Evolutionary conservation across 2,888 invertebrate genomes (phyloP).

Genomic region (Imbricaverruca yamaguchii): DNA sequence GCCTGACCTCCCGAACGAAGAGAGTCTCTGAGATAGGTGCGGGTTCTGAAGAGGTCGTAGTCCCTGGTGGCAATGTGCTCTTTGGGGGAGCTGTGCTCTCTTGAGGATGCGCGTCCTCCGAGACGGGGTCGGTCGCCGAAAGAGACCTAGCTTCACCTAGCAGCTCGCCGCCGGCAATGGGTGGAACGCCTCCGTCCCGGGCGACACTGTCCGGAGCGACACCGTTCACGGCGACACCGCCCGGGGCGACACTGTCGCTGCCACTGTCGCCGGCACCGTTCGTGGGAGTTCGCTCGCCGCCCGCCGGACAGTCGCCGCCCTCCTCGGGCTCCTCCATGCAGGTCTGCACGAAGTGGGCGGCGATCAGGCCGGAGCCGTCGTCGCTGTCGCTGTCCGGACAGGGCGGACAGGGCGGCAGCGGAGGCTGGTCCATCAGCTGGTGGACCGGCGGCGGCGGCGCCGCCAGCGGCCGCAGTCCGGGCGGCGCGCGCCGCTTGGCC

Average conservation of each 20-base stretch:
- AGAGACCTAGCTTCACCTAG: no score
- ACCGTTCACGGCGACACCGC: background rate
- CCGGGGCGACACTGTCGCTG: background rate
- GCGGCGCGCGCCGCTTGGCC: background rate
- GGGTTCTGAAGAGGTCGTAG: no score
- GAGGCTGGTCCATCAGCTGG: background rate
- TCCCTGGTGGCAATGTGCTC: no score
- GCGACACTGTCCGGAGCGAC: no score
- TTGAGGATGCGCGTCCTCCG: no score
- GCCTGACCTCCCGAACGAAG: no score
- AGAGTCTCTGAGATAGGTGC: no score
- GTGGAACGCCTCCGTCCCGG: no score
- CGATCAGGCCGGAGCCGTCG: background rate
- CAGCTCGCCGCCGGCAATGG: no score
- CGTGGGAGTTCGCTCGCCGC: background rate
- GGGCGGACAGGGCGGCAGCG: slow-evolving; percentile 1
- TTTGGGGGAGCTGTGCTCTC: no score
- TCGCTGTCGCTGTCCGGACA: background rate
- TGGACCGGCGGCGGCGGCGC: background rate
- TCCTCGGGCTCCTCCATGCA: background rate
- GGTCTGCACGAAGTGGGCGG: slow-evolving; percentile 5
- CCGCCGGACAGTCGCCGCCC: background rate
- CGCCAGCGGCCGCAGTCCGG: background rate
- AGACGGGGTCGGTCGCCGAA: no score
- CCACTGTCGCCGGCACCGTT: background rate